These are phyloP conservation scores for Columba janthina DNA, from an alignment of 2,113 vertebrate species.

Conservation along the genomic window DNA sequence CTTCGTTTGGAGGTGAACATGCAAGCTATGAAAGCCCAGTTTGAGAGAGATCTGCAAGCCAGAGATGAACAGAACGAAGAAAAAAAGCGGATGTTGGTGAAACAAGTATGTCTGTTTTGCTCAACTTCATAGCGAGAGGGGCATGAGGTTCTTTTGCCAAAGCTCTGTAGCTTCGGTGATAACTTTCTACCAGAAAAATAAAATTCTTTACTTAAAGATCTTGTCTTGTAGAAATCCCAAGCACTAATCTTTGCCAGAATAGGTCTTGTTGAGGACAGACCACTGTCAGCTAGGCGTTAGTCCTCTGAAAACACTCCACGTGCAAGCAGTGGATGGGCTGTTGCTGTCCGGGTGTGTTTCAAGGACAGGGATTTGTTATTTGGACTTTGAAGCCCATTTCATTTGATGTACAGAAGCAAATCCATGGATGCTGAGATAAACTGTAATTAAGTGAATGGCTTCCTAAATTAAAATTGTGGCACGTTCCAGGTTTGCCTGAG, in stretches of 20 bases:
- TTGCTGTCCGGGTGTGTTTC: background rate
- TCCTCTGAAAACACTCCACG: fast-evolving
- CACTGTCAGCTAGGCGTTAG: background rate
- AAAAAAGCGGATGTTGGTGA: conserved; percentile 92
- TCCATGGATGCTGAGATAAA: background rate
- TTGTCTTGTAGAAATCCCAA: background rate
- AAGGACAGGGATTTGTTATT: background rate
- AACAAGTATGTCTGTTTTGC: conserved; percentile 79
- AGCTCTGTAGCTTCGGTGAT: background rate
- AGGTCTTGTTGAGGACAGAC: background rate
- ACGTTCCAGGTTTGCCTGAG: background rate
- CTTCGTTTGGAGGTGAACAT: conserved; percentile 97
- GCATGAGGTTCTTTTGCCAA: background rate
- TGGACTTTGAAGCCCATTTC: background rate
- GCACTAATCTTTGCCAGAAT: background rate
- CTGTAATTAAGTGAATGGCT: background rate
- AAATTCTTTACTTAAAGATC: background rate
- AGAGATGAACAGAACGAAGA: conserved; percentile 95
- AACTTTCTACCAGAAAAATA: background rate
- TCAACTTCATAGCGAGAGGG: background rate
- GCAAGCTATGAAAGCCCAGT: conserved; percentile 99
- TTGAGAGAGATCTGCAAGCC: conserved; percentile 90
- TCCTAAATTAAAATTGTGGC: background rate
- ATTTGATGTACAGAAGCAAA: background rate
- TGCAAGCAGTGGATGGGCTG: background rate